phyloP scores from a whole-genome alignment of 2,888 invertebrate genomes.

The Polyommatus iphigenia region DNA sequence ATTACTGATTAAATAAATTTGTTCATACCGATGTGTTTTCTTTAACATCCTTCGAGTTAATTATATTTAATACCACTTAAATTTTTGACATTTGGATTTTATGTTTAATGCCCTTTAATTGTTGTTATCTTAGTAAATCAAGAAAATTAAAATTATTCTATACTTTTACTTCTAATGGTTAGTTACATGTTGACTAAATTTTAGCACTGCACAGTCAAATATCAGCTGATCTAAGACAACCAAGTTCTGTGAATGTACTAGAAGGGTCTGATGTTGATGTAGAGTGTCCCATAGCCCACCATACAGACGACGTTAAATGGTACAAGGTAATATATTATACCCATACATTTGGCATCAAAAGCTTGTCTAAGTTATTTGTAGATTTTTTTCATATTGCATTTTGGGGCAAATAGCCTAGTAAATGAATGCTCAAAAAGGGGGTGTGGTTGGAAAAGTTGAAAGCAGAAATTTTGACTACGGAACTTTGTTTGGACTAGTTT shows the following conservation, averaged over 20 bases:
- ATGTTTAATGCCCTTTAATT: not conserved
- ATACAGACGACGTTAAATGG: constrained; percentile 63
- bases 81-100: constrained; percentile 11
- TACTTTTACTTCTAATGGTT: not conserved
- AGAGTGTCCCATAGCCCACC: constrained; percentile 57
- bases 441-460: too few species aligned
- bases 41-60: not conserved
- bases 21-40: not conserved
- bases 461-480: too few species aligned
- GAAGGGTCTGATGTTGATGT: constrained; percentile 54
- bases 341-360: not conserved
- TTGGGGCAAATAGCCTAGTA: too few species aligned
- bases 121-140: not conserved
- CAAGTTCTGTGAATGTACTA: constrained; percentile 46
- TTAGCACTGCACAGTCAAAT: constrained; percentile 23
- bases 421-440: too few species aligned
- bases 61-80: not conserved
- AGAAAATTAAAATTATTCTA: not conserved
- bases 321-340: constrained; percentile 67
- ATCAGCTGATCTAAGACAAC: constrained; percentile 41
- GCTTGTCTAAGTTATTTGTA: not conserved
- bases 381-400: not conserved
- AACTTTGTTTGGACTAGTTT: too few species aligned
- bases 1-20: not conserved
- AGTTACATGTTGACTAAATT: not conserved